Conservation (phyloP, 1,140 invertebrate species). For the Mactra quadrangularis region DNA sequence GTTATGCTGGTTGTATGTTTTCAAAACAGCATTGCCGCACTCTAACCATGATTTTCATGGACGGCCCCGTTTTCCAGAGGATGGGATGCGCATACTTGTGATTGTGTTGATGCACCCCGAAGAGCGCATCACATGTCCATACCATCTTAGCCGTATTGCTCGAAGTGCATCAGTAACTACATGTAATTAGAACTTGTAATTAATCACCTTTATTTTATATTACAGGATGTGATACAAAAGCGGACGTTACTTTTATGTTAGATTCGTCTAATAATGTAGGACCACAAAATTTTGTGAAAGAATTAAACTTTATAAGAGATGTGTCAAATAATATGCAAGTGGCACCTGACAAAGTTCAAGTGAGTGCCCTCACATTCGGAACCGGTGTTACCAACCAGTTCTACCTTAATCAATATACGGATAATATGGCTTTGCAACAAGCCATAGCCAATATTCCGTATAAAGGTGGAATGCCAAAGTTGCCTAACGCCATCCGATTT, state of each 20-base stretch:
- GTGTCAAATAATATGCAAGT: conserved; percentile 72
- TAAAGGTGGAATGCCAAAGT: conserved; percentile 68
- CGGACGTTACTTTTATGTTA: conserved; percentile 79
- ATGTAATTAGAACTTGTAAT: no score
- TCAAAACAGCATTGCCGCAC: no score
- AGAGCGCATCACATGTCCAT: no score
- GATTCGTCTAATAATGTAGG: conserved; percentile 80
- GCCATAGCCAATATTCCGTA: conserved; percentile 68
- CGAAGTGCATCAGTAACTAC: no score
- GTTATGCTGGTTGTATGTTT: no score
- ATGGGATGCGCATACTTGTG: no score
- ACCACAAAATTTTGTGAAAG: conserved; percentile 74
- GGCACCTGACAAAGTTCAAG: conserved; percentile 67
- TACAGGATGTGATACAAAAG: conserved; percentile 74
- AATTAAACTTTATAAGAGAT: conserved; percentile 75
- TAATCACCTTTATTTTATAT: conserved; percentile 43
- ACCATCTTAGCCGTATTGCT: no score
- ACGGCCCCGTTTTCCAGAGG: no score
- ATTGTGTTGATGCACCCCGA: no score
- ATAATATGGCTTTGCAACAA: conserved; percentile 63
- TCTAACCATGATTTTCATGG: no score
- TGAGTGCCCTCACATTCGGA: conserved; percentile 74
- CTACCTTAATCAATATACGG: conserved; percentile 71
- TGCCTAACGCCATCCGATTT: conserved; percentile 71
- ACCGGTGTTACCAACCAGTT: conserved; percentile 71